Evolutionary conservation across 2,113 vertebrate genomes (phyloP).

Genomic region (Notothenia coriiceps): DNA sequence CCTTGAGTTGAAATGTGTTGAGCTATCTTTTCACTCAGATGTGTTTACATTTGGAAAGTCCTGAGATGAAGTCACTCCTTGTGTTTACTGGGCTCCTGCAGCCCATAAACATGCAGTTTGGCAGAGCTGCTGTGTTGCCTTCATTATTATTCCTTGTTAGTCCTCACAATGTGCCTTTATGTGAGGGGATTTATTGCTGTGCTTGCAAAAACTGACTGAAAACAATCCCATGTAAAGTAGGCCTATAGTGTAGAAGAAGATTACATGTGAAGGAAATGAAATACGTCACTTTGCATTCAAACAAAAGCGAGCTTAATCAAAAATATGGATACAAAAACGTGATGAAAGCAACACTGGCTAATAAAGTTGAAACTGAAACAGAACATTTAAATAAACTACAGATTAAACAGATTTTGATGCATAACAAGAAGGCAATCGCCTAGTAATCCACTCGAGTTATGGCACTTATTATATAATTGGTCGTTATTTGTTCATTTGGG

Average conservation of each 20-base stretch:
- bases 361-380: not conserved
- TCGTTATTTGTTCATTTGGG: not conserved
- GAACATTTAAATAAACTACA: not conserved
- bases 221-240: not conserved
- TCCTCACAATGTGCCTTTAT: slow-evolving; percentile 7
- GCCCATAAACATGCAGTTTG: slow-evolving; percentile 45
- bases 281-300: too few species aligned
- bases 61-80: slow-evolving; percentile 57
- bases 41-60: slow-evolving; percentile 5
- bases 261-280: not conserved
- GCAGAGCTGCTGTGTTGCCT: slow-evolving; percentile 4
- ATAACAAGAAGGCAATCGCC: not conserved
- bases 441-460: not conserved
- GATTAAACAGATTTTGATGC: not conserved
- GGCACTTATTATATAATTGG: too few species aligned
- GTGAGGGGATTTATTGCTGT: not conserved
- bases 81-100: slow-evolving; percentile 47
- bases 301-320: not conserved
- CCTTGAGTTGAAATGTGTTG: not conserved
- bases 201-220: not conserved
- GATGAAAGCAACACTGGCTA: not conserved
- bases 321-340: not conserved
- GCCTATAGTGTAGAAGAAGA: too few species aligned
- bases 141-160: not conserved
- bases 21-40: not conserved